Conservation (phyloP, 1,140 invertebrate genomes). For the Lordiphosa stackelbergi region DNA sequence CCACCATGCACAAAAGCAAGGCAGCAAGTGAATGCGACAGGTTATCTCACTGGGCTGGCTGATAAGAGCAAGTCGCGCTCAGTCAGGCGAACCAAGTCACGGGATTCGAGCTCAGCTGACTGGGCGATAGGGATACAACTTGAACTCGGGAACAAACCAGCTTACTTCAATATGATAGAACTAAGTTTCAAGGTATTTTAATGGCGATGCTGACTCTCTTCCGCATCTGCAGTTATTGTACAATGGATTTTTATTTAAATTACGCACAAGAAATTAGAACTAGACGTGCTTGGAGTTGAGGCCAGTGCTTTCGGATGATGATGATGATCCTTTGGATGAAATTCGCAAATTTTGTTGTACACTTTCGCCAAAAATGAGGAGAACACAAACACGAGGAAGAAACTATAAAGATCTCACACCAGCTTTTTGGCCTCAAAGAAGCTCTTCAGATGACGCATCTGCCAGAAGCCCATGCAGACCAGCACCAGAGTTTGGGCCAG, state of each 20-base stretch:
- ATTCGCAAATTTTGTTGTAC: conserved; percentile 41
- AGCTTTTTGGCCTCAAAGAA: conserved; percentile 99
- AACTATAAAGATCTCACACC: conserved; percentile 82
- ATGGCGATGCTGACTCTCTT: neutral
- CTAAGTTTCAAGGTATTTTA: neutral
- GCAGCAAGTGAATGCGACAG: conserved; percentile 38
- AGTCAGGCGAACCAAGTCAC: conserved; percentile 47
- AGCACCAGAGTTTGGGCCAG: conserved; percentile 94
- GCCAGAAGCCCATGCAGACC: conserved; percentile 96
- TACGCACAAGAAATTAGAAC: conserved; percentile 67
- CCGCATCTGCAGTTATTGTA: conserved; percentile 37
- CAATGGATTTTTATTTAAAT: conserved; percentile 73
- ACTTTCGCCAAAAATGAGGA: conserved; percentile 22
- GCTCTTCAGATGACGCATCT: conserved; percentile 98
- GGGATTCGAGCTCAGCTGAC: conserved; percentile 53
- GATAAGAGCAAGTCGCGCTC: conserved; percentile 56
- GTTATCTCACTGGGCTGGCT: conserved; percentile 43
- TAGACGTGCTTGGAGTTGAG: conserved; percentile 48
- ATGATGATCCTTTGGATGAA: conserved; percentile 51
- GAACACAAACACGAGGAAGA: conserved; percentile 22
- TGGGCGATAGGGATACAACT: conserved; percentile 29
- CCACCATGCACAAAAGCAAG: conserved; percentile 7
- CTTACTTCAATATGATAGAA: too few species aligned
- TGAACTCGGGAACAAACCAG: neutral
- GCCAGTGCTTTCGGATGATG: conserved; percentile 22